phyloP scores from a whole-genome alignment of 1,140 invertebrate genomes.

The Drosophila repletoides region DNA sequence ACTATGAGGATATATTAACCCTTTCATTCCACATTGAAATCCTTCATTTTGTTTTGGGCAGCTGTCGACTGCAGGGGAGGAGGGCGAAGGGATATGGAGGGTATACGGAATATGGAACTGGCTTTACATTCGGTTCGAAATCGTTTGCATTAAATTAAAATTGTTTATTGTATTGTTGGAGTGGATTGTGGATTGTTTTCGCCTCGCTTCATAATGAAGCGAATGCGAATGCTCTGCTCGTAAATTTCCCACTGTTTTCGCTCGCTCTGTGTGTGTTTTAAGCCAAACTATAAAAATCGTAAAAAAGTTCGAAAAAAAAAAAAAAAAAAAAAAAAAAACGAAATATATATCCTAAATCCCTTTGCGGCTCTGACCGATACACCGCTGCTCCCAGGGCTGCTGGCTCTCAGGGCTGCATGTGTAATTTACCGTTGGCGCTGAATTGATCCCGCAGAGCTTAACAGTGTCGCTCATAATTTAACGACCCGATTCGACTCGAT shows the following conservation, averaged over 20 bases:
- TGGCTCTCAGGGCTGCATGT: not conserved
- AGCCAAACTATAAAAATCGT: constrained; percentile 59
- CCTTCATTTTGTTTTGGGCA: constrained; percentile 16
- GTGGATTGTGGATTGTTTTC: no score
- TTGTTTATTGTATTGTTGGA: constrained; percentile 50
- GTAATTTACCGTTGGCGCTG: constrained; percentile 46
- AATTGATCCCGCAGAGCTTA: constrained; percentile 60
- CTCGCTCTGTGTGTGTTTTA: constrained; percentile 21
- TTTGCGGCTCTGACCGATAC: constrained; percentile 2
- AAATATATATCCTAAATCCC: constrained; percentile 65
- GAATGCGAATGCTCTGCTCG: constrained; percentile 16
- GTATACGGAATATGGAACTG: constrained; percentile 29
- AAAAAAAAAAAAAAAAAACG: no score
- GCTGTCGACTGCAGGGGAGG: not conserved
- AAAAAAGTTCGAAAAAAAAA: no score
- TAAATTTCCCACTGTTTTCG: constrained; percentile 33
- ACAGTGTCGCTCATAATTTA: constrained; percentile 46
- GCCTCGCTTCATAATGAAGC: constrained; percentile 31
- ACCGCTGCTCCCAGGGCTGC: not conserved
- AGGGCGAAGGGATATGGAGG: not conserved
- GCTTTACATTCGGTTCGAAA: constrained; percentile 38
- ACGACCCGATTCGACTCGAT: constrained; percentile 9
- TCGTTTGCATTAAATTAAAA: constrained; percentile 57
- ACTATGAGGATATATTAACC: no score
- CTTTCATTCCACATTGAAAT: constrained; percentile 9